Evolutionary conservation across 2,113 vertebrate species (phyloP).

Genomic region (Phaethornis superciliosus): DNA sequence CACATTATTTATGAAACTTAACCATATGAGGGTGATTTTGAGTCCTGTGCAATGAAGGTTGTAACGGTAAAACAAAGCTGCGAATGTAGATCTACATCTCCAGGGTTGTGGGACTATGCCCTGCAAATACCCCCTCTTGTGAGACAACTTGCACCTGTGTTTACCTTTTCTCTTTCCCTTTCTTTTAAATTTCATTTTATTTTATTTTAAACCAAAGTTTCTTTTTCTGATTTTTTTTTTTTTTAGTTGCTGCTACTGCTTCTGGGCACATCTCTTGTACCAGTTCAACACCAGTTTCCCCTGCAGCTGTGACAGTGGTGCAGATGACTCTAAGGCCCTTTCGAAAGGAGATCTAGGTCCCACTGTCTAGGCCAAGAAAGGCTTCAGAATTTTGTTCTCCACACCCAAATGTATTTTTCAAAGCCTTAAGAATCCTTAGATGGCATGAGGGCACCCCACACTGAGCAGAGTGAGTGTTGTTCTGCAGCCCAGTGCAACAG

Average conservation of each 20-base stretch:
- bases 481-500: not conserved
- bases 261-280: slow-evolving; percentile 46
- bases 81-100: slow-evolving; percentile 58
- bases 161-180: slow-evolving; percentile 61
- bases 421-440: slow-evolving; percentile 27
- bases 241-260: slow-evolving; percentile 73
- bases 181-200: not conserved
- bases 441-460: not conserved
- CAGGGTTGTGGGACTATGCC: slow-evolving; percentile 56
- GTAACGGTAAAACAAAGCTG: slow-evolving; percentile 73
- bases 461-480: not conserved
- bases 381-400: not conserved
- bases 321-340: not conserved
- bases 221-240: slow-evolving; percentile 35
- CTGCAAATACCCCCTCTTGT: slow-evolving; percentile 52
- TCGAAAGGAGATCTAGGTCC: slow-evolving; percentile 22
- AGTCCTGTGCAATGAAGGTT: slow-evolving; percentile 79
- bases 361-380: not conserved
- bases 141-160: slow-evolving; percentile 58
- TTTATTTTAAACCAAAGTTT: slow-evolving; percentile 76
- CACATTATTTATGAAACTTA: slow-evolving; percentile 88
- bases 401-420: not conserved
- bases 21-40: slow-evolving; percentile 77
- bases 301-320: not conserved
- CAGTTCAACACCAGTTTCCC: not conserved